A percentile compares a stretch with the other conserved stretches of the same genome.
These are phyloP conservation scores for Boloria selene DNA, from an alignment of 2,888 invertebrate genomes.

Conservation along the genomic window DNA sequence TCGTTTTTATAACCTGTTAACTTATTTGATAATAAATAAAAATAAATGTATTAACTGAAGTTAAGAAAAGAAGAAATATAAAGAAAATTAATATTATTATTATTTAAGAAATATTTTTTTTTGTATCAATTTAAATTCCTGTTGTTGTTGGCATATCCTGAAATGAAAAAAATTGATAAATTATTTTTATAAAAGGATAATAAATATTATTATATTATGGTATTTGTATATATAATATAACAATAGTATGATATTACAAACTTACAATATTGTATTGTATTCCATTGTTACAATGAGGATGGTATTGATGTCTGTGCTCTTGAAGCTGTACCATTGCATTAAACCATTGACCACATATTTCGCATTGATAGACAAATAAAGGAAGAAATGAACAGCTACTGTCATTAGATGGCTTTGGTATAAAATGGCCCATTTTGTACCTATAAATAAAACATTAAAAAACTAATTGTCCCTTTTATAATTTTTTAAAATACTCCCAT, in stretches of 20 bases:
- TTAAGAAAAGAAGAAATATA: too few relatives aligned
- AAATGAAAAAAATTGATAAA: slow-evolving; percentile 2
- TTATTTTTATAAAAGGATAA: neutral
- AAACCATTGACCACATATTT: slow-evolving; percentile 67
- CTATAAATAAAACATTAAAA: slow-evolving; percentile 44
- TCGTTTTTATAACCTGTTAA: too few relatives aligned
- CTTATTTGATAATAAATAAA: too few relatives aligned
- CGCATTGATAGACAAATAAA: slow-evolving; percentile 70
- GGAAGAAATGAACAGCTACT: slow-evolving; percentile 47
- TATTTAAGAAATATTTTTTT: too few relatives aligned
- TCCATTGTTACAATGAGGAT: slow-evolving; percentile 55
- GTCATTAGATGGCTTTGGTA: slow-evolving; percentile 59
- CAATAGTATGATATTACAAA: slow-evolving; percentile 15
- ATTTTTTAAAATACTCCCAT: neutral
- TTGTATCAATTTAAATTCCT: slow-evolving; percentile 15
- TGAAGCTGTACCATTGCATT: slow-evolving; percentile 56
- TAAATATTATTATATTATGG: too few relatives aligned
- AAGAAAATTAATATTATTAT: too few relatives aligned
- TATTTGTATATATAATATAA: neutral
- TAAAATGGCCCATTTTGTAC: slow-evolving; percentile 72
- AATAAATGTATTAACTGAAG: too few relatives aligned
- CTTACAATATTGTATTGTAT: slow-evolving; percentile 51
- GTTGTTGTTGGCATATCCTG: slow-evolving; percentile 23
- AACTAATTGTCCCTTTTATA: neutral
- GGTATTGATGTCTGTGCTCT: slow-evolving; percentile 63